Evolutionary conservation across 2,797 vertebrate genomes (phyloP).

Genomic region (Phalloptychus januarius): DNA sequence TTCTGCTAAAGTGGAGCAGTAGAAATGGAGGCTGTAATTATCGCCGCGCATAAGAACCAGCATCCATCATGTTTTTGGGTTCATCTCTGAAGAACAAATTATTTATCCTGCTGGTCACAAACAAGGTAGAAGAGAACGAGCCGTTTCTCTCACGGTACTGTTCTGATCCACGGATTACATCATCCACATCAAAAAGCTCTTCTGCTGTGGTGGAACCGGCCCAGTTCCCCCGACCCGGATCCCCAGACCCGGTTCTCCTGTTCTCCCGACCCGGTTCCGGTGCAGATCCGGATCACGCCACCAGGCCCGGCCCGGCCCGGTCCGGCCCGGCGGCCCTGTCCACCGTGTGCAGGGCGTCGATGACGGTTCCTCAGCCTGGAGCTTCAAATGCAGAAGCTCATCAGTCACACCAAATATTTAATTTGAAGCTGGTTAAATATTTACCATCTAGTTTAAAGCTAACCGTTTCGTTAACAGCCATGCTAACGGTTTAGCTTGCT

Average conservation of each 20-base stretch:
- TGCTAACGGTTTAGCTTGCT: too few species aligned
- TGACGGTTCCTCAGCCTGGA: too few species aligned
- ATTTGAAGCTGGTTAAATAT: too few species aligned
- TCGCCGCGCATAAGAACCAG: neutral
- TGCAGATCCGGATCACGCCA: conserved; percentile 72
- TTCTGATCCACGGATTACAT: conserved; percentile 45
- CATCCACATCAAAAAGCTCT: neutral
- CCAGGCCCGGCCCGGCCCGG: too few species aligned
- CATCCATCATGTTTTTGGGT: conserved; percentile 22
- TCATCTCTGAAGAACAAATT: neutral
- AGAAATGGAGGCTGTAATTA: conserved; percentile 11
- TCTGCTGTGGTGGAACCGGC: conserved; percentile 1
- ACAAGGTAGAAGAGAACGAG: neutral
- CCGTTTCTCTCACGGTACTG: conserved; percentile 27
- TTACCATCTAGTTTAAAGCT: too few species aligned
- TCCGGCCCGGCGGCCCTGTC: too few species aligned
- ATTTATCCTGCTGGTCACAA: neutral
- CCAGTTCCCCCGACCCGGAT: conserved; percentile 2
- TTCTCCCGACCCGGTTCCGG: conserved; percentile 18
- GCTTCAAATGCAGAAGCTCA: too few species aligned
- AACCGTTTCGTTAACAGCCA: too few species aligned
- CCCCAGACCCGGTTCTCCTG: conserved; percentile 34
- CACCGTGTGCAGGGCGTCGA: too few species aligned
- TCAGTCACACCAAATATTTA: too few species aligned
- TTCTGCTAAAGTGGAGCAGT: neutral